Evolutionary conservation across 2,888 invertebrate genomes (phyloP).

Genomic region (Caenorhabditis sulstoni): DNA sequence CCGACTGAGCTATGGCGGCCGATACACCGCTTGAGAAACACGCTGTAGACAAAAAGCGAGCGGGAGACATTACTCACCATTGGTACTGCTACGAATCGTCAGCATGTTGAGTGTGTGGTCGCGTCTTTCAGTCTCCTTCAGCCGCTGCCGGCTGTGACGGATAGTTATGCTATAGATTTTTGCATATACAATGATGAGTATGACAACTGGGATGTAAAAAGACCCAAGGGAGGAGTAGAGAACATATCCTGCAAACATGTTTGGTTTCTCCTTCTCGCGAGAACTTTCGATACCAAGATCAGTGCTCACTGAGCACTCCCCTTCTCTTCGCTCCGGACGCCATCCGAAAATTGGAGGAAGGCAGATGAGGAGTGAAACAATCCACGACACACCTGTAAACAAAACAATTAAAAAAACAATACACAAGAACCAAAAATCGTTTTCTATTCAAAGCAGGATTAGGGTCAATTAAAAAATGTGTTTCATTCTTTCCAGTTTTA

Average conservation of each 20-base stretch:
- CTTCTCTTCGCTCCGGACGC: constrained; percentile 70
- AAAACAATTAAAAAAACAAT: constrained; percentile 20
- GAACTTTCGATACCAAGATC: constrained; percentile 61
- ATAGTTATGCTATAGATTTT: constrained; percentile 79
- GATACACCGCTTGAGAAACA: background rate
- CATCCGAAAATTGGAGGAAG: constrained; percentile 80
- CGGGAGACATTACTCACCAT: constrained; percentile 35
- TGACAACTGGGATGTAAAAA: constrained; percentile 97
- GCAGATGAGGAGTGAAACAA: constrained; percentile 78
- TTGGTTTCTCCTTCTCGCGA: constrained; percentile 7
- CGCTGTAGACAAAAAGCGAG: background rate
- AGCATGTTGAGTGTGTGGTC: constrained; percentile 75
- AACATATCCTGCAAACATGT: constrained; percentile 86
- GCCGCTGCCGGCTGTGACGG: constrained; percentile 76
- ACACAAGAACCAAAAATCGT: background rate
- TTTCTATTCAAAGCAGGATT: too few species aligned
- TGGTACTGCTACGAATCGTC: constrained; percentile 51
- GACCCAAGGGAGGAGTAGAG: constrained; percentile 97
- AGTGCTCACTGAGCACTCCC: constrained; percentile 70
- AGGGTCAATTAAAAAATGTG: too few species aligned
- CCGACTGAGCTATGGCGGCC: constrained; percentile 80
- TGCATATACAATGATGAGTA: constrained; percentile 79
- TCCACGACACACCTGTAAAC: constrained; percentile 77
- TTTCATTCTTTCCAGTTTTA: too few species aligned
- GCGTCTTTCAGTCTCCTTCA: constrained; percentile 78